A percentile compares a stretch with the other conserved stretches of the same genome.
These are phyloP conservation scores for Dicyrtoma fusca DNA, from an alignment of 2,888 invertebrate genomes.

Conservation along the genomic window DNA sequence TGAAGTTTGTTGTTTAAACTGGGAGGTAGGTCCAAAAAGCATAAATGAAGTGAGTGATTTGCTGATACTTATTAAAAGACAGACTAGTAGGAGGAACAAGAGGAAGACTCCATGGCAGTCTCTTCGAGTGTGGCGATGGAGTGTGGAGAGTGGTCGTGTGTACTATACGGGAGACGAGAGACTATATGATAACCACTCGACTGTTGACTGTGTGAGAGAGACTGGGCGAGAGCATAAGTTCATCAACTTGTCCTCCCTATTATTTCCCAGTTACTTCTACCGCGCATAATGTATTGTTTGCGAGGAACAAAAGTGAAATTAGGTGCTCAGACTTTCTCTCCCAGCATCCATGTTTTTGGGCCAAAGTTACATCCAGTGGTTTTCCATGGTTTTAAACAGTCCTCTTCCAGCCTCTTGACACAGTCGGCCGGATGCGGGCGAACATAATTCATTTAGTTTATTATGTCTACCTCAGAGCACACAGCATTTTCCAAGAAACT, in stretches of 20 bases:
- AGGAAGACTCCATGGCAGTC: background rate
- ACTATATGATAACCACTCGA: background rate
- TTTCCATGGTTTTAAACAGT: background rate
- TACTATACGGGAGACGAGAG: background rate
- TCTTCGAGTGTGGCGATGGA: background rate
- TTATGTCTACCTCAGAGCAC: conserved; percentile 8
- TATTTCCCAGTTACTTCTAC: conserved; percentile 1
- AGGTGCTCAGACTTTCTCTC: background rate
- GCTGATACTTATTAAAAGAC: too few relatives aligned
- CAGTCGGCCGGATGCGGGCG: conserved; percentile 25
- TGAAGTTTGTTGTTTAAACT: too few relatives aligned
- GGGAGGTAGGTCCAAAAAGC: too few relatives aligned
- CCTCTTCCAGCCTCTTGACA: background rate
- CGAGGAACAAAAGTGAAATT: conserved; percentile 6
- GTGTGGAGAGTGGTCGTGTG: too few relatives aligned
- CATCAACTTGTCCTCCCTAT: conserved; percentile 5
- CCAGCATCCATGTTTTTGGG: background rate
- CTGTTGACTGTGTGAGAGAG: background rate
- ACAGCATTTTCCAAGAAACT: too few relatives aligned
- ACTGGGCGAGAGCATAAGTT: background rate
- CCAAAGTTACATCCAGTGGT: background rate
- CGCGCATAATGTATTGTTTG: background rate
- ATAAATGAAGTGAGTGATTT: too few relatives aligned
- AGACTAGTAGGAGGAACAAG: background rate
- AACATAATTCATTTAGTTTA: conserved; percentile 34